Evolutionary conservation across 2,888 invertebrate species (phyloP).

Genomic region (Coelopa pilipes): DNA sequence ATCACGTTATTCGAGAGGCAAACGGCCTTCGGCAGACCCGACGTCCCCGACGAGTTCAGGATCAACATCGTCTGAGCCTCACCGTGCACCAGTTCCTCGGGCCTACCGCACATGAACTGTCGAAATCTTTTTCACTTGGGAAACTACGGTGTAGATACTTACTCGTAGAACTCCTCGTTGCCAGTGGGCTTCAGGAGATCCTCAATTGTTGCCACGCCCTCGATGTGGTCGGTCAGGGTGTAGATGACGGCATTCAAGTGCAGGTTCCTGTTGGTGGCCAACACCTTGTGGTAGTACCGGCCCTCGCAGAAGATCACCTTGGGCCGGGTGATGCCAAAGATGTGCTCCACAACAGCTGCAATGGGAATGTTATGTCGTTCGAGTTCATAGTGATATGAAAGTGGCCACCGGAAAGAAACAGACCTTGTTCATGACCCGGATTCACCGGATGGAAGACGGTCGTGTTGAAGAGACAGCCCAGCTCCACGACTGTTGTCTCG

Average conservation of each 20-base stretch:
- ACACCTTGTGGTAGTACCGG: constrained; percentile 6
- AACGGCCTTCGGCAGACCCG: constrained; percentile 58
- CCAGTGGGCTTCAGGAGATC: constrained; percentile 1
- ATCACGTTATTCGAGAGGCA: constrained; percentile 40
- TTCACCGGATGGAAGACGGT: constrained; percentile 8
- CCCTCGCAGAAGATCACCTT: constrained; percentile 30
- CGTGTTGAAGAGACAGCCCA: constrained; percentile 9
- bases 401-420: not conserved
- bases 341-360: constrained; percentile 11
- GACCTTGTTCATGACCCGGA: constrained; percentile 14
- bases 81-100: not conserved
- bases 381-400: not conserved
- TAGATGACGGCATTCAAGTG: constrained; percentile 11
- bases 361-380: not conserved
- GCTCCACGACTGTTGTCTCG: not conserved
- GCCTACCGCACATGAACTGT: not conserved
- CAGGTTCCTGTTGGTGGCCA: not conserved
- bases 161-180: not conserved
- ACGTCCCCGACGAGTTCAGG: constrained; percentile 59
- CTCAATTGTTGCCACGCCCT: not conserved
- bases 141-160: not conserved
- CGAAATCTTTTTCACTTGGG: too few relatives aligned
- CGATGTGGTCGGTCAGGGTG: not conserved
- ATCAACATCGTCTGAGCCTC: constrained; percentile 43
- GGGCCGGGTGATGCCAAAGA: constrained; percentile 24